Conservation (phyloP, 2,113 vertebrate genomes). For the Gymnobelideus leadbeateri region DNA sequence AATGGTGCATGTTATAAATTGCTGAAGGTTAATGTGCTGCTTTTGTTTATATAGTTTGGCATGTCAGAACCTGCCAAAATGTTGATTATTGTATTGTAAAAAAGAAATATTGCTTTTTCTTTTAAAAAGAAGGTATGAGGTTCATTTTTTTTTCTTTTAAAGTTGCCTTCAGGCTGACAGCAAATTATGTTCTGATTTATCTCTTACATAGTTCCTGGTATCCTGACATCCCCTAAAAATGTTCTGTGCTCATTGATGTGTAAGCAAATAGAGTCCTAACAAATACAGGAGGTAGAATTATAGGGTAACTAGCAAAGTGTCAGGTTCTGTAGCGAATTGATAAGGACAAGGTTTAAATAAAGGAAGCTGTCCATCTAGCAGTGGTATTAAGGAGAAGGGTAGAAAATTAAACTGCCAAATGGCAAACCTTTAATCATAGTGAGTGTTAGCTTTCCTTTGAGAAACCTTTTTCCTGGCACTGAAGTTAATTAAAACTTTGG, state of each 20-base stretch:
- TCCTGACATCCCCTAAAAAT: conserved; percentile 51
- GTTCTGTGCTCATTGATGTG: conserved; percentile 45
- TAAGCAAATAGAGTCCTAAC: conserved; percentile 64
- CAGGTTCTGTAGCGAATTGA: conserved; percentile 49
- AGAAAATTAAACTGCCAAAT: conserved; percentile 74
- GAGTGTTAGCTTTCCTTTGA: conserved; percentile 55
- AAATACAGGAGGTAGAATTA: conserved; percentile 59
- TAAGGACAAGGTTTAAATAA: conserved; percentile 67
- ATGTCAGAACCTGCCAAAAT: conserved; percentile 27
- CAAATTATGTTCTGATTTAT: conserved; percentile 46
- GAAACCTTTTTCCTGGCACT: background rate
- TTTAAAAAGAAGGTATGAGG: conserved; percentile 24
- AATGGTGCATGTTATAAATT: background rate
- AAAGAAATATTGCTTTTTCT: conserved; percentile 4
- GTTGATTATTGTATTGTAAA: conserved; percentile 20
- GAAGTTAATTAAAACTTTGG: conserved; percentile 58
- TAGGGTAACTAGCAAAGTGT: conserved; percentile 38
- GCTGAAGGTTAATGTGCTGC: background rate
- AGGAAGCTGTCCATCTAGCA: conserved; percentile 52
- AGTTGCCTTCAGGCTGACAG: conserved; percentile 10
- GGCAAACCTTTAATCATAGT: conserved; percentile 63
- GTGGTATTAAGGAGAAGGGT: conserved; percentile 46
- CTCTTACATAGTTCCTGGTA: conserved; percentile 34
- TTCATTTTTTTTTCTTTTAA: conserved; percentile 31
- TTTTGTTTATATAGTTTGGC: background rate